phyloP scores from a whole-genome alignment of 2,797 vertebrate genomes.

The Sylvilagus floridanus region DNA sequence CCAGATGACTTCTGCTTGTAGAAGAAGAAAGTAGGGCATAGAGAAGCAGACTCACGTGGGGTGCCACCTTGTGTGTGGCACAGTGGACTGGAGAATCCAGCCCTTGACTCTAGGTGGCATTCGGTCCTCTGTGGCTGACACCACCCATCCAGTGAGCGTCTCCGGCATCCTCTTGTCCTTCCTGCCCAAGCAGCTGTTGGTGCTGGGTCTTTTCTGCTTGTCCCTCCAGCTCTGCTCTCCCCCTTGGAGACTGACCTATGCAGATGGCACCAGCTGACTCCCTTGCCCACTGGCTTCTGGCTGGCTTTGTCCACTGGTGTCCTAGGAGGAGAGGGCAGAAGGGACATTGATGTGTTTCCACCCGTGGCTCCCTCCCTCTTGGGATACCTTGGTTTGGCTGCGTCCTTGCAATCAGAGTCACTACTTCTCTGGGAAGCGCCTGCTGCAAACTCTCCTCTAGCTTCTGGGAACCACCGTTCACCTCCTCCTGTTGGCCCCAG shows the following conservation, averaged over 20 bases:
- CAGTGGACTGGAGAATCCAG: background rate
- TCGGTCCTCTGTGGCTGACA: fast-evolving
- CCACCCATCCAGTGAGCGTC: background rate
- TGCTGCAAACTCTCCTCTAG: background rate
- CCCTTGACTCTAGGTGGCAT: background rate
- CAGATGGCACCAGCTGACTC: background rate
- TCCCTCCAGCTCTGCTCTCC: background rate
- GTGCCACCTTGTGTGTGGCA: background rate
- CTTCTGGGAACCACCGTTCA: background rate
- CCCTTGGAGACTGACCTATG: background rate
- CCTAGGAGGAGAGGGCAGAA: background rate
- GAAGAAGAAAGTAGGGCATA: background rate
- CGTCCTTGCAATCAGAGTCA: background rate
- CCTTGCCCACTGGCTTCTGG: background rate
- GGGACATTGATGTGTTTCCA: background rate
- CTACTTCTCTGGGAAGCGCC: background rate
- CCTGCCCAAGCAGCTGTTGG: background rate
- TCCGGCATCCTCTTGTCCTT: background rate
- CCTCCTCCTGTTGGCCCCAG: background rate
- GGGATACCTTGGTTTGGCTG: background rate
- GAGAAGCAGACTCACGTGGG: background rate
- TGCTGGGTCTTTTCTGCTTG: background rate
- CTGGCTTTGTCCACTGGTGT: background rate
- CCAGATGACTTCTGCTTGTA: background rate
- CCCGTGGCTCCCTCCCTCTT: background rate